Conservation (phyloP, 2,888 invertebrate genomes). For the Monochamus alternatus region DNA sequence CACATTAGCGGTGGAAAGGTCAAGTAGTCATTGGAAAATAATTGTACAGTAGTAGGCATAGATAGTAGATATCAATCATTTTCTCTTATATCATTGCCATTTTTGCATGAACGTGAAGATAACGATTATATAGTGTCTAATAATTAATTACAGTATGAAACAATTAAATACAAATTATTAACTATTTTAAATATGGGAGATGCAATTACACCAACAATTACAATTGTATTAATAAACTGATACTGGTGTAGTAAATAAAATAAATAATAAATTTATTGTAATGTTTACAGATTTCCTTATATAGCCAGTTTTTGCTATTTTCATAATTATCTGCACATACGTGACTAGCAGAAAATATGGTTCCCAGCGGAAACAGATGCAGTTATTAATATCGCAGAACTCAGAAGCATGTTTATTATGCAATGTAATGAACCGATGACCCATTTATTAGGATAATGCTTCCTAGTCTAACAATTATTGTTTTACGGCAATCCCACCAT, state of each 20-base stretch:
- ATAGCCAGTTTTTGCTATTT: neutral
- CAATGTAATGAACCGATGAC: slow-evolving; percentile 34
- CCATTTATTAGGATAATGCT: slow-evolving; percentile 37
- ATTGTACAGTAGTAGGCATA: no score
- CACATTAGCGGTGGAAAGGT: no score
- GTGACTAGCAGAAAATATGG: neutral
- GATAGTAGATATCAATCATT: no score
- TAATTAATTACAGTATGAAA: no score
- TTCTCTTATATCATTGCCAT: no score
- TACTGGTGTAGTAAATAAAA: neutral
- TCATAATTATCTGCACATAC: neutral
- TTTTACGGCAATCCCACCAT: slow-evolving; percentile 30
- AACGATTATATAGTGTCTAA: no score
- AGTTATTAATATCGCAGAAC: slow-evolving; percentile 8
- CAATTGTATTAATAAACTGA: neutral
- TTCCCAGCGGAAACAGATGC: slow-evolving; percentile 12
- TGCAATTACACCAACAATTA: neutral
- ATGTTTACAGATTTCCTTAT: neutral
- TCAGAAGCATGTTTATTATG: neutral
- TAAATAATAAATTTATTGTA: neutral
- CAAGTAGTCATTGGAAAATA: no score
- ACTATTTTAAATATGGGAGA: neutral
- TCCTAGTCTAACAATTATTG: slow-evolving; percentile 35
- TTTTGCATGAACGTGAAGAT: no score
- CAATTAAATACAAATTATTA: no score